Conservation (phyloP, 2,888 invertebrate species). For the Drosophila infuscata region DNA sequence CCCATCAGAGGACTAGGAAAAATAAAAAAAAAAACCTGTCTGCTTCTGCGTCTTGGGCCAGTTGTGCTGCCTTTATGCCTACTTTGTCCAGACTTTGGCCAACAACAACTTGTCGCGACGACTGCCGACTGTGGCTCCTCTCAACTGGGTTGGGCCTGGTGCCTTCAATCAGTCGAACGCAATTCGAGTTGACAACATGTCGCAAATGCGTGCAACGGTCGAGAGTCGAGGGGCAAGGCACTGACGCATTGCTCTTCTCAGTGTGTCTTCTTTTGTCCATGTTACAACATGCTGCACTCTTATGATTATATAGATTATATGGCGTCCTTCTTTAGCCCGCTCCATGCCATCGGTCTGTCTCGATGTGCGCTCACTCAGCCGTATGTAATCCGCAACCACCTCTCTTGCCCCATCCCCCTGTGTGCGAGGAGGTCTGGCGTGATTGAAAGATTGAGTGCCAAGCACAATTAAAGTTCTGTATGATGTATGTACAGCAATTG, state of each 20-base stretch:
- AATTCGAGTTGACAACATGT: slow-evolving; percentile 84
- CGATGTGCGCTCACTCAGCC: slow-evolving; percentile 43
- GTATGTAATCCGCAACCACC: slow-evolving; percentile 59
- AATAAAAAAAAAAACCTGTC: slow-evolving; percentile 53
- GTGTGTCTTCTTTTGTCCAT: slow-evolving; percentile 29
- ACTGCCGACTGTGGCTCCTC: slow-evolving; percentile 38
- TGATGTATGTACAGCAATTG: slow-evolving; percentile 76
- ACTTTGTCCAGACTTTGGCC: slow-evolving; percentile 50
- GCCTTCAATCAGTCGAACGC: slow-evolving; percentile 83
- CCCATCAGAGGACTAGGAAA: slow-evolving; percentile 29
- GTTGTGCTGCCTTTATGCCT: slow-evolving; percentile 58
- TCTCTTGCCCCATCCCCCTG: background rate
- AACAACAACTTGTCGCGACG: slow-evolving; percentile 65
- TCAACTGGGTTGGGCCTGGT: slow-evolving; percentile 42
- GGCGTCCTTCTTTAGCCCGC: slow-evolving; percentile 28
- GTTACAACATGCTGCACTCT: slow-evolving; percentile 72
- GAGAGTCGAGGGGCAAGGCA: slow-evolving; percentile 1
- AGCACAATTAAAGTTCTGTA: slow-evolving; percentile 76
- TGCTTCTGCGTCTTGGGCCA: slow-evolving; percentile 46
- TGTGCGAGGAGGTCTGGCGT: slow-evolving; percentile 45
- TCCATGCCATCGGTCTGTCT: background rate
- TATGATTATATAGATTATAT: slow-evolving; percentile 79
- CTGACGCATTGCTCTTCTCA: slow-evolving; percentile 10
- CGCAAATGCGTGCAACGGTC: slow-evolving; percentile 73
- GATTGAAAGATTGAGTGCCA: slow-evolving; percentile 84